Base-by-base conservation (phyloP, 2,888 invertebrate genomes). In the Pardosa pseudoannulata region DNA sequence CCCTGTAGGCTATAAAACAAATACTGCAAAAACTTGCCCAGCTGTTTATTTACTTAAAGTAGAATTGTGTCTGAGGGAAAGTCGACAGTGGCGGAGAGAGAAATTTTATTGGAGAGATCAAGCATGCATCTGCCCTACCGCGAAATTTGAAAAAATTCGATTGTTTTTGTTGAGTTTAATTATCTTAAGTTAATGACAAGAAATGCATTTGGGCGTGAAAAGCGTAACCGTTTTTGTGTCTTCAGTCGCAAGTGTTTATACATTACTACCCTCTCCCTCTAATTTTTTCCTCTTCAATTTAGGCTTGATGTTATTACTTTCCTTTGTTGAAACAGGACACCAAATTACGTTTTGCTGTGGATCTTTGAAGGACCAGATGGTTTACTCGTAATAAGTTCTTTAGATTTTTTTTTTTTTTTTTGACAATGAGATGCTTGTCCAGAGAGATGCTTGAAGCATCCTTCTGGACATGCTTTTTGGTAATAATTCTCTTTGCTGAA, bases 1-100 rank as follows among this genome's bases (percentile, higher is more conserved):
- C 82, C 82, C 76, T 50, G 65, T 65, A 36, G 82, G 71, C 76
- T 65, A 83, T 83, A 83, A 83, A 83, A 83, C 76, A 83, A 83
- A 83, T 65, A 71, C 82, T 76, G 50, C 71, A 83, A 83, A 82
- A 83, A 83, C 71, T 83, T 76, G 72, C 76, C 82, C 13, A 27
- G 76, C 64, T 83, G 82, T 83, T 76, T 83, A 83, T 83, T 83
- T 83, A 76, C 71, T 71, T 41, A 73, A 56, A 80, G 80, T 74
- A 56, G 73, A 73, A 80, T 67, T 73, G 73, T 74, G 74, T 80
- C 73, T 67, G 56, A 72, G 29, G 29, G 39, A 56, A 56, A 27
- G 11, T 62, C 28, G 13, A 32, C n/a, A 11, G 23, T 7, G 32
- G 67, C 9, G 79, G 64, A 41, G 62, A n/a, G 39, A 56, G 36